Base-by-base conservation (phyloP, 2,797 vertebrate genomes). In the Enteromius unitaeniatus region DNA sequence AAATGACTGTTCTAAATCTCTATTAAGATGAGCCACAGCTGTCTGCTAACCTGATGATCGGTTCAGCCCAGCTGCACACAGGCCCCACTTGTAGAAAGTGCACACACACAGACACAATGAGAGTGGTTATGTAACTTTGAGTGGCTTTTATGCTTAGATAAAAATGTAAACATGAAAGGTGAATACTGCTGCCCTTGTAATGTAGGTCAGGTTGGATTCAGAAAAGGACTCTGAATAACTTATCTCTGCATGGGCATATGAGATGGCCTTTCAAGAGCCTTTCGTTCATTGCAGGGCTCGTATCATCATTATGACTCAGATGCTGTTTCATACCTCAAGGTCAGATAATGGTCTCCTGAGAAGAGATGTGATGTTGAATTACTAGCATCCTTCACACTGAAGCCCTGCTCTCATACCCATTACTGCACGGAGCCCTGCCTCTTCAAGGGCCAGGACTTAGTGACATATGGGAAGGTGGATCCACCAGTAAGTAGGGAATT, bases 21-120 rank as follows among this genome's bases (percentile, higher is more conserved):
- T 70, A 78, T 78, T 49, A 78, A 78, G 75, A 70, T 78, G 53
- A 78, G 53, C 65, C 37, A 62, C 82, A 84, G 74, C 65, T 84
- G 64, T 78, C 67, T 78, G 73, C 37, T 60, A 47, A 62, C 17
- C 53, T 49, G 21, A 70, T 47, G 74, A 62, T 78, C 51, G 8
- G 67, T 78, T 49, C 42, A 26, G 26, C 6, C 37, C 64, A 19
- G 42, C 42, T 62, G 79, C 31, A 68, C 17, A 58, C 49, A 58
- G 53, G 26, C 49, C 3, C 19, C 77, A 67, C 72, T 53, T 51
- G 47, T 51, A 34, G 72, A 74, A 53, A 60, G 53, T 60, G 26
- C 68, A 60, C 10, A 60, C 10, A 21, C 49, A 51, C 31, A 51
- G 45, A 67, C 31, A 70, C 53, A 26, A 51, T 73, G 9, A 75